Conservation (phyloP, 2,888 invertebrate species). For the Nomada lathburiana region DNA sequence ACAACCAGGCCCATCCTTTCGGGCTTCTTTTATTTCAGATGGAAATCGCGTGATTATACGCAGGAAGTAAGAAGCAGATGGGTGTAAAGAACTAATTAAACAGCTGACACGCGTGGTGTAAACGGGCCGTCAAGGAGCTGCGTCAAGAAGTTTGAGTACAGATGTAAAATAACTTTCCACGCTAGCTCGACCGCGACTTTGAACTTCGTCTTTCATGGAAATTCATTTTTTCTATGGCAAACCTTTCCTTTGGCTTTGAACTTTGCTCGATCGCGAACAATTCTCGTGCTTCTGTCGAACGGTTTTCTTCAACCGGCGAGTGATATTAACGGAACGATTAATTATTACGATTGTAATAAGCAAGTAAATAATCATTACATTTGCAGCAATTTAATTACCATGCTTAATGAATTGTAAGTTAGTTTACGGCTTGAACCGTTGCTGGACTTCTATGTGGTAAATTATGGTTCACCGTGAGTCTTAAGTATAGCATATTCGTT, state of each 20-base stretch:
- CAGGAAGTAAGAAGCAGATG: conserved; percentile 75
- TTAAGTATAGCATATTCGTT: too few species aligned
- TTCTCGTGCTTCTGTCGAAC: neutral
- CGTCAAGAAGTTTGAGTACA: conserved; percentile 19
- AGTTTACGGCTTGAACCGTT: too few species aligned
- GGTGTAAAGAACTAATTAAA: conserved; percentile 56
- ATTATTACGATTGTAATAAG: too few species aligned
- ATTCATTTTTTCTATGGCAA: neutral
- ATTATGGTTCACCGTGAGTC: too few species aligned
- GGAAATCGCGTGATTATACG: conserved; percentile 72
- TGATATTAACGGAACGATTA: too few species aligned
- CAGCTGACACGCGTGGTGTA: too few species aligned
- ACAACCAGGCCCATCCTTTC: conserved; percentile 52
- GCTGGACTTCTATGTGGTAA: too few species aligned
- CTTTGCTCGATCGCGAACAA: neutral
- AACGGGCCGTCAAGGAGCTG: neutral
- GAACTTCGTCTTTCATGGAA: neutral
- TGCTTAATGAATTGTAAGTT: too few species aligned
- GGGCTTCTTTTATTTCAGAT: conserved; percentile 56
- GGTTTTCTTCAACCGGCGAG: neutral
- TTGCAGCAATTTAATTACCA: too few species aligned
- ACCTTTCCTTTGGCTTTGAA: neutral
- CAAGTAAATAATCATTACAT: too few species aligned
- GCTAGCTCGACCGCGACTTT: neutral
- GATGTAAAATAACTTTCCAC: conserved; percentile 21